A percentile compares a stretch with the other conserved stretches of the same genome.
Evolutionary conservation across 2,888 invertebrate species (phyloP).

Genomic region (Tubulanus polymorphus): DNA sequence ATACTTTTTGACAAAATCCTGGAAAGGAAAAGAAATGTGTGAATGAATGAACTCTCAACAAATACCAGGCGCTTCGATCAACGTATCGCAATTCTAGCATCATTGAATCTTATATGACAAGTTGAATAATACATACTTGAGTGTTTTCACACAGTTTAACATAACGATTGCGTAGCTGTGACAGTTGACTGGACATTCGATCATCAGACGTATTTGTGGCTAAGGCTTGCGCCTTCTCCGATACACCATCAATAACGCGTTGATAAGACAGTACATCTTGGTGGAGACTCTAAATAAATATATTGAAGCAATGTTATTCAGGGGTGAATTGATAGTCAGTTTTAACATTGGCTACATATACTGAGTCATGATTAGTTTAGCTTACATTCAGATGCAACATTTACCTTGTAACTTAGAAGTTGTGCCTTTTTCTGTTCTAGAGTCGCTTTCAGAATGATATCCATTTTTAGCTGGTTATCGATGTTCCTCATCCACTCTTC

Average conservation of each 20-base stretch:
- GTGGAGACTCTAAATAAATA: conserved; percentile 63
- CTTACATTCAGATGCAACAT: too few relatives aligned
- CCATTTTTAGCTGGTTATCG: conserved; percentile 71
- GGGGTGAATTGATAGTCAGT: conserved; percentile 1
- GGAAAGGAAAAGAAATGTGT: conserved; percentile 9
- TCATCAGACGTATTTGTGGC: conserved; percentile 66
- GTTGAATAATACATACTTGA: conserved; percentile 25
- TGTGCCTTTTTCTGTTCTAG: conserved; percentile 88
- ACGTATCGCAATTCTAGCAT: neutral
- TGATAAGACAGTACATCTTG: conserved; percentile 90
- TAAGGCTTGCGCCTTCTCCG: conserved; percentile 76
- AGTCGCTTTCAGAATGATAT: conserved; percentile 77
- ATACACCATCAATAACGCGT: conserved; percentile 81
- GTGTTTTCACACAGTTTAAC: conserved; percentile 35
- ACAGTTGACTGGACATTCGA: conserved; percentile 33
- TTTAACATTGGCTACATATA: too few relatives aligned
- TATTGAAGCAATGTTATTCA: conserved; percentile 1
- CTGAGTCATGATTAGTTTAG: too few relatives aligned
- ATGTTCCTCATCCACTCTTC: conserved; percentile 73
- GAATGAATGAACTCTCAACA: neutral
- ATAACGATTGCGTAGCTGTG: conserved; percentile 34
- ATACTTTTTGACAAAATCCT: conserved; percentile 64
- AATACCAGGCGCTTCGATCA: neutral
- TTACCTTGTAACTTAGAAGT: conserved; percentile 44
- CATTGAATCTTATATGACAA: neutral